A percentile compares a stretch with the other conserved stretches of the same genome.
Conservation (phyloP, 2,888 invertebrate genomes). For the Apantesis nais region DNA sequence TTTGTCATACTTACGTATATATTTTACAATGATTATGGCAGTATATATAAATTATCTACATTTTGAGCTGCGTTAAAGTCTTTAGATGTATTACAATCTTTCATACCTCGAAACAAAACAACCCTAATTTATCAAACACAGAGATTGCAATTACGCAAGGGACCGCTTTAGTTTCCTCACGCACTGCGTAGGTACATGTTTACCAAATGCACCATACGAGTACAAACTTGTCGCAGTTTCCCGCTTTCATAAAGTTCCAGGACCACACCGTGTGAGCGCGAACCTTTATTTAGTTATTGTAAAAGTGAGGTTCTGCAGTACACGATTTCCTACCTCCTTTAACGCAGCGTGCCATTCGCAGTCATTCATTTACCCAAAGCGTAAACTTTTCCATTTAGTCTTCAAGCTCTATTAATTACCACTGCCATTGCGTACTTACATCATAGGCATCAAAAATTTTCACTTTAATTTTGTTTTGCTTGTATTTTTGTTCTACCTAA, state of each 20-base stretch:
- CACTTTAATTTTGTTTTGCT: slow-evolving; percentile 5
- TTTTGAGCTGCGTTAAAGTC: not conserved
- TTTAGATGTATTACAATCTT: not conserved
- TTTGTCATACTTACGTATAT: not conserved
- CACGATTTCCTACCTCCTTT: not conserved
- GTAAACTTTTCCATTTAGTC: slow-evolving; percentile 20
- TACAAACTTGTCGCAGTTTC: slow-evolving; percentile 24
- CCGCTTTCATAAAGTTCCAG: slow-evolving; percentile 18
- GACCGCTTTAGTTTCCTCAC: not conserved
- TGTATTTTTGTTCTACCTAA: not conserved
- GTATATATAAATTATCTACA: not conserved
- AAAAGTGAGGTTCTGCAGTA: slow-evolving; percentile 13
- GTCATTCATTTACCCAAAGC: slow-evolving; percentile 22
- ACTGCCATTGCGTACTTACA: slow-evolving; percentile 5
- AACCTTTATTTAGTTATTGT: slow-evolving; percentile 20
- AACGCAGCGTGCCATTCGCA: slow-evolving; percentile 18
- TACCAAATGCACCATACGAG: slow-evolving; percentile 23
- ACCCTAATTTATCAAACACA: not conserved
- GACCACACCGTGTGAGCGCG: slow-evolving; percentile 16
- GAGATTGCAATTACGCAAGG: not conserved
- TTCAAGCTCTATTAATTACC: slow-evolving; percentile 17
- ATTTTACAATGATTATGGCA: not conserved
- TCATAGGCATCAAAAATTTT: not conserved
- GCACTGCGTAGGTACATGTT: slow-evolving; percentile 18
- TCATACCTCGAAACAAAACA: not conserved